Evolutionary conservation across 1,140 invertebrate genomes (phyloP).

Genomic region (Drosophila punjabiensis): DNA sequence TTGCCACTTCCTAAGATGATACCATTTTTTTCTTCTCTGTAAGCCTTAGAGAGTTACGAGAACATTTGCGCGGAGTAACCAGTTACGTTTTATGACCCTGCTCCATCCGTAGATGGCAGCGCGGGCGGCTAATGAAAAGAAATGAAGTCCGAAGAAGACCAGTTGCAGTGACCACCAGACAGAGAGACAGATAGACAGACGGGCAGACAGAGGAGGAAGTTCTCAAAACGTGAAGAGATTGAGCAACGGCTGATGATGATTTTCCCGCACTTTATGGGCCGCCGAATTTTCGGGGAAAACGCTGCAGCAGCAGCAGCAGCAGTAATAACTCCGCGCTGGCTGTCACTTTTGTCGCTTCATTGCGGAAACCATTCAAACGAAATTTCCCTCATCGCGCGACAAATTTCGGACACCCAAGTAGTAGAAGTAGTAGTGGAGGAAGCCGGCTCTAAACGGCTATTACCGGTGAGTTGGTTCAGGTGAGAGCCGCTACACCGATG

Average conservation of each 20-base stretch:
- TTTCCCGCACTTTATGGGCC: constrained; percentile 44
- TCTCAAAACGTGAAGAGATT: constrained; percentile 71
- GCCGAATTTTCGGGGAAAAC: constrained; percentile 58
- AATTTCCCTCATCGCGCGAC: constrained; percentile 70
- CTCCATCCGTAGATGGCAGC: constrained; percentile 51
- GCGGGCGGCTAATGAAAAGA: constrained; percentile 76
- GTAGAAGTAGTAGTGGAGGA: constrained; percentile 21
- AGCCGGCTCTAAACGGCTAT: constrained; percentile 71
- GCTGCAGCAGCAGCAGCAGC: constrained; percentile 27
- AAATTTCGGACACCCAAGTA: constrained; percentile 74
- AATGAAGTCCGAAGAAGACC: constrained; percentile 57
- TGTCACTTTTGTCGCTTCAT: constrained; percentile 52
- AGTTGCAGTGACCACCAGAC: constrained; percentile 23
- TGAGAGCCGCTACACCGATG: constrained; percentile 43
- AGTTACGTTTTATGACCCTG: constrained; percentile 77
- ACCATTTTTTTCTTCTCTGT: not conserved
- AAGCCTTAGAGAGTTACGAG: constrained; percentile 58
- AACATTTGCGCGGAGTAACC: constrained; percentile 75
- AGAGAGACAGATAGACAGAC: not conserved
- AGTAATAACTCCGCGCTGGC: constrained; percentile 27
- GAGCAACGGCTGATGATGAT: constrained; percentile 63
- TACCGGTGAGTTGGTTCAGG: constrained; percentile 36
- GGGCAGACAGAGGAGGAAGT: constrained; percentile 25
- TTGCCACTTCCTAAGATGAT: rapidly evolving
- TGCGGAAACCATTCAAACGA: constrained; percentile 68